phyloP scores from a whole-genome alignment of 2,888 invertebrate species.

The Pheosia gnoma region DNA sequence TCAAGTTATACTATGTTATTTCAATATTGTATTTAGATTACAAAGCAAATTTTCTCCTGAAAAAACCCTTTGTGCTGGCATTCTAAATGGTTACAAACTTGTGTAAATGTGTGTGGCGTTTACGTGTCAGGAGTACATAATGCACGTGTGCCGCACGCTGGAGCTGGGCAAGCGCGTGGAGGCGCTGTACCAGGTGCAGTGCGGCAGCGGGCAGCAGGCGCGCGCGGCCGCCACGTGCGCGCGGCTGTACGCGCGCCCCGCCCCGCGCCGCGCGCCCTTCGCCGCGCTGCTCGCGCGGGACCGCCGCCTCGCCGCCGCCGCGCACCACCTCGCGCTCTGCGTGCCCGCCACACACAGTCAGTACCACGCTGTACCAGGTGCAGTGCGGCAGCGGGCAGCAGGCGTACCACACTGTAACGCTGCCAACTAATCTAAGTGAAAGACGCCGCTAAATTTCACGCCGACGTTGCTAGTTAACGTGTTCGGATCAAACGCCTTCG shows the following conservation, averaged over 20 bases:
- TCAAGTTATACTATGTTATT: too few relatives aligned
- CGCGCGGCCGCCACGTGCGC: slow-evolving; percentile 92
- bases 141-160: slow-evolving; percentile 88
- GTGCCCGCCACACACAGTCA: slow-evolving; percentile 65
- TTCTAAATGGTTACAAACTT: neutral
- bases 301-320: slow-evolving; percentile 81
- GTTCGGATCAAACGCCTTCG: too few relatives aligned
- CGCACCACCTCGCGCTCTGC: slow-evolving; percentile 85
- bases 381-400: slow-evolving; percentile 88
- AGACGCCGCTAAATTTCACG: too few relatives aligned
- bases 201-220: slow-evolving; percentile 88
- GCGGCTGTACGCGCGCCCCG: slow-evolving; percentile 86
- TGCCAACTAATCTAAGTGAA: neutral
- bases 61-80: too few relatives aligned
- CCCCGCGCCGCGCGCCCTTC: slow-evolving; percentile 39
- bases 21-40: too few relatives aligned
- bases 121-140: slow-evolving; percentile 84
- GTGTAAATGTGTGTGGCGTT: neutral
- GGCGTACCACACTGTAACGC: slow-evolving; percentile 53
- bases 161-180: slow-evolving; percentile 88
- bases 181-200: slow-evolving; percentile 89
- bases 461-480: too few relatives aligned
- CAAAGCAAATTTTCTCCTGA: too few relatives aligned
- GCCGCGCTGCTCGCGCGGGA: slow-evolving; percentile 81
- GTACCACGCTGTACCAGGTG: neutral